These are phyloP conservation scores for Thalassoma bifasciatum DNA, from an alignment of 2,113 vertebrate genomes.

Conservation along the genomic window DNA sequence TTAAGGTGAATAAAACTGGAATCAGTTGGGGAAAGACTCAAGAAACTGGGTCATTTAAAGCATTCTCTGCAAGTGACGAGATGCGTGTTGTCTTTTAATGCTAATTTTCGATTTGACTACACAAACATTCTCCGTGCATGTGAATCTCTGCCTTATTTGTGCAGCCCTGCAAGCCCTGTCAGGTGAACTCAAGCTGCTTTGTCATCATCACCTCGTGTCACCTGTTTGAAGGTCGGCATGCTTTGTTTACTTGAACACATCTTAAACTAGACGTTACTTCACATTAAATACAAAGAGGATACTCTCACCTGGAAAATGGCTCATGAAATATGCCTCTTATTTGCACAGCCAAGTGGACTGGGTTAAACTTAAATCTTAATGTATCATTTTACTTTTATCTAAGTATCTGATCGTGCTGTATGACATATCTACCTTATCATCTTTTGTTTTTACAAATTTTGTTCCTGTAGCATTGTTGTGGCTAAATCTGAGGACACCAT, in stretches of 20 bases:
- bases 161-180: not conserved
- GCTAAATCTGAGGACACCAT: constrained; percentile 34
- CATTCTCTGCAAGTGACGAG: constrained; percentile 8
- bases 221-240: not conserved
- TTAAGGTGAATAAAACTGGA: constrained; percentile 10
- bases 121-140: not conserved
- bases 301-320: too few relatives aligned
- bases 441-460: too few relatives aligned
- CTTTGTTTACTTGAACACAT: not conserved
- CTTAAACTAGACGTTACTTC: not conserved
- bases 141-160: too few relatives aligned
- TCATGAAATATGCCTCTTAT: too few relatives aligned
- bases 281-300: not conserved
- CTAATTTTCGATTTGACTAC: constrained; percentile 7
- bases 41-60: constrained; percentile 11
- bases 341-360: too few relatives aligned
- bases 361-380: too few relatives aligned
- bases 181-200: not conserved
- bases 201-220: not conserved
- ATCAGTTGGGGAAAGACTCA: not conserved
- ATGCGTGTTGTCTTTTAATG: constrained; percentile 13
- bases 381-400: too few relatives aligned
- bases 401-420: too few relatives aligned
- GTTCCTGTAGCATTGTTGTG: not conserved
- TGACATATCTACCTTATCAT: not conserved